Evolutionary conservation across 2,797 vertebrate species (phyloP).

Genomic region (Hylomyscus alleni): DNA sequence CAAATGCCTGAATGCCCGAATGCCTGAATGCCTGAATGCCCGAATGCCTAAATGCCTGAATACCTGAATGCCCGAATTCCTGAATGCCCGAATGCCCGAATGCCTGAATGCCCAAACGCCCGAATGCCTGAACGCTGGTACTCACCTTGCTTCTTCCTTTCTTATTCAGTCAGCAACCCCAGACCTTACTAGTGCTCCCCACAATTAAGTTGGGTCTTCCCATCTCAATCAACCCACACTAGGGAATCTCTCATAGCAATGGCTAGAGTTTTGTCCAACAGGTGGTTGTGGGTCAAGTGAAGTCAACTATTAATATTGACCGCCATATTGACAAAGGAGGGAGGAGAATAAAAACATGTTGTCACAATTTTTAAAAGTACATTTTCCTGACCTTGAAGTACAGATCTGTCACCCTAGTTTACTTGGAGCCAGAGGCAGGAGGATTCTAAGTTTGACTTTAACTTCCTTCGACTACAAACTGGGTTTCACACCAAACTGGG

Average conservation of each 20-base stretch:
- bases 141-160: background rate
- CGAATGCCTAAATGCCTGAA: no score
- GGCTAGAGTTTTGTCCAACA: background rate
- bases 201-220: background rate
- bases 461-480: background rate
- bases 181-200: background rate
- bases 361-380: background rate
- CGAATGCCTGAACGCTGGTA: accelerated
- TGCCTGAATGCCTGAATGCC: no score
- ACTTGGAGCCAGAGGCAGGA: background rate
- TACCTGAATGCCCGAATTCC: no score
- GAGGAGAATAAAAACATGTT: constrained; percentile 73
- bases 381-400: background rate
- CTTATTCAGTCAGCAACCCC: background rate
- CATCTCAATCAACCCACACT: background rate
- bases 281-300: background rate
- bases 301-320: background rate
- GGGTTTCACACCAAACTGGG: background rate
- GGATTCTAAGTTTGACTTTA: background rate
- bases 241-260: background rate
- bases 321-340: background rate
- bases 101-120: no score
- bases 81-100: no score
- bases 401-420: background rate
- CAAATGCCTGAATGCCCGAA: no score